Base-by-base conservation (phyloP, 2,888 invertebrate species). In the Serripes groenlandicus region DNA sequence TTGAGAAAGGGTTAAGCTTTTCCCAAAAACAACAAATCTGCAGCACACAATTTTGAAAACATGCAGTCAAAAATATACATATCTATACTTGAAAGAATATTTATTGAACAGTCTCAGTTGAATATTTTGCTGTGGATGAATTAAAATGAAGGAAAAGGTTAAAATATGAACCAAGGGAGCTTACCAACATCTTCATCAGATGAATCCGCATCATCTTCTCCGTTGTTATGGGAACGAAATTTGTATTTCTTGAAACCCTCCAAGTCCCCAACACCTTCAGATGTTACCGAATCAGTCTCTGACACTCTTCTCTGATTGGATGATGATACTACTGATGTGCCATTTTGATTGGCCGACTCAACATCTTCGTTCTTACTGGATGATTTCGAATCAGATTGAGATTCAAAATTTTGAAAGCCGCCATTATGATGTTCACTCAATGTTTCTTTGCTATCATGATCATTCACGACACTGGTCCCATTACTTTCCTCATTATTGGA, bases 171-270 rank as follows among this genome's bases (percentile, higher is more conserved):
- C n/a, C n/a, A n/a, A n/a, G n/a, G n/a, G n/a, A n/a, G 49, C 54
- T 49, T 72, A 83, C 86, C 86, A 76, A 58, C 86, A 75, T 92
- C 92, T 74, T 92, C 92, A 85, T 92, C 92, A 9, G 92, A 91
- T 4, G 92, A 91, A 37, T 90, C 90, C 26, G 87, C 91, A 69
- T 90, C 90, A 68, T 88, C 87, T 4, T 89, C 85, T 18, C 82
- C 87, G 23, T 82, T 81, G 9, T 69, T 72, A n/a, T 32, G 32
- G 5, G 34, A 62, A 62, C 34, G 62, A 34, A 30, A 62, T 66
- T 66, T 66, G 23, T 37, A 11, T 62, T 60, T 52, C n/a, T 52
- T 70, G 18, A 35, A 66, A 37, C 66, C 66, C 1, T 28, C 66
- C n/a, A 66, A 42, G 18, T 66, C 66, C 9, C 66, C 66, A 7